Percentiles rank a stretch among this genome's conserved stretches.
These are phyloP conservation scores for Bubo bubo DNA, from an alignment of 2,113 vertebrate species.

Conservation along the genomic window DNA sequence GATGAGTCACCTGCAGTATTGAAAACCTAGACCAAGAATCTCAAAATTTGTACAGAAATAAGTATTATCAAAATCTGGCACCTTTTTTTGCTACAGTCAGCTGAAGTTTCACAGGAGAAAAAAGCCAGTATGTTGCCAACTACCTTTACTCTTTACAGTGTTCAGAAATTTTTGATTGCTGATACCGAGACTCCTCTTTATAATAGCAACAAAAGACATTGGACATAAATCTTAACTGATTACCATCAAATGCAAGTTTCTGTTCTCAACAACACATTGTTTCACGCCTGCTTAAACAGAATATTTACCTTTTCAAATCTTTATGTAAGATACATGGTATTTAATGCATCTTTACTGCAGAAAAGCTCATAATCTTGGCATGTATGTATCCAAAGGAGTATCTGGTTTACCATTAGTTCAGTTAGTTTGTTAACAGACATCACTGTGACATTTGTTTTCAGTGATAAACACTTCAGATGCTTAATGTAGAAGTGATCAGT, in stretches of 20 bases:
- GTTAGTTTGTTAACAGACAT: neutral
- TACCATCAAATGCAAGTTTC: neutral
- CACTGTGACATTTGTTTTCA: neutral
- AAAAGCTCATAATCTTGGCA: neutral
- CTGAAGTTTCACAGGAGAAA: neutral
- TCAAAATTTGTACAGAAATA: neutral
- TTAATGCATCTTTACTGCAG: neutral
- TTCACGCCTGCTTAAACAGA: neutral
- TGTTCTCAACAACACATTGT: neutral
- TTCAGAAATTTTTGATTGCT: neutral
- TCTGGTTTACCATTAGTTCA: neutral
- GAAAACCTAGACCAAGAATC: neutral
- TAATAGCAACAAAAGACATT: neutral
- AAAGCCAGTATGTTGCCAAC: rapidly evolving
- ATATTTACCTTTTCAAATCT: neutral
- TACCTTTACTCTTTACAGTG: neutral
- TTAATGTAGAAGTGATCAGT: neutral
- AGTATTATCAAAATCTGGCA: neutral
- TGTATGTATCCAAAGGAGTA: neutral
- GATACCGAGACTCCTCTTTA: neutral
- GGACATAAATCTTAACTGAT: neutral
- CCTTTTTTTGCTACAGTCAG: neutral
- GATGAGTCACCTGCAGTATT: neutral
- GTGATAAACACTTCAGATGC: neutral
- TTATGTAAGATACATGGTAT: neutral